Evolutionary conservation across 2,113 vertebrate species (phyloP).

Genomic region (Platysternon megacephalum): DNA sequence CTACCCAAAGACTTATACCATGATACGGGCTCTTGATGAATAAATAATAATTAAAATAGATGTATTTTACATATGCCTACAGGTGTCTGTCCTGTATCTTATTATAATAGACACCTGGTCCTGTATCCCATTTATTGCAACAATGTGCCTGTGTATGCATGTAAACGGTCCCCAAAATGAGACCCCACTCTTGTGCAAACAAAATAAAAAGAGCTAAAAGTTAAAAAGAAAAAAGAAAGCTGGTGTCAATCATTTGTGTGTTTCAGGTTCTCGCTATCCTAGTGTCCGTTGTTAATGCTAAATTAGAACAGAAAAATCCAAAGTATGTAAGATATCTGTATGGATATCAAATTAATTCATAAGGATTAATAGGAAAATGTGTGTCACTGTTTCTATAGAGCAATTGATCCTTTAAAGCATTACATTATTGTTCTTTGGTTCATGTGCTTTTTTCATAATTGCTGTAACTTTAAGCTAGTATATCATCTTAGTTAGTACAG

Average conservation of each 20-base stretch:
- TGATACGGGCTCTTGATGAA: not conserved
- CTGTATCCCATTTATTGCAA: not conserved
- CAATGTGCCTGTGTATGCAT: not conserved
- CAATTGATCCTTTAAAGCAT: conserved; percentile 9
- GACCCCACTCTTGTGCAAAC: not conserved
- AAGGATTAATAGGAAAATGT: conserved; percentile 31
- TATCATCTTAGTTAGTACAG: not conserved
- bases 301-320: not conserved
- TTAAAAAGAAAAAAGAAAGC: not conserved
- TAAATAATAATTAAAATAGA: not conserved
- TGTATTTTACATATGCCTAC: not conserved
- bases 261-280: not conserved
- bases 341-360: conserved; percentile 45
- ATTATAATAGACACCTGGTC: not conserved
- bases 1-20: not conserved
- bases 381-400: conserved; percentile 27
- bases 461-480: conserved; percentile 59
- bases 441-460: conserved; percentile 38
- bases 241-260: not conserved
- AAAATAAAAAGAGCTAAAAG: not conserved
- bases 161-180: not conserved
- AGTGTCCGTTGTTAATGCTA: not conserved
- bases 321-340: not conserved
- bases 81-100: not conserved
- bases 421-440: conserved; percentile 9